These are phyloP conservation scores for Pemphredon lugubris DNA, from an alignment of 2,888 invertebrate species.

Conservation along the genomic window DNA sequence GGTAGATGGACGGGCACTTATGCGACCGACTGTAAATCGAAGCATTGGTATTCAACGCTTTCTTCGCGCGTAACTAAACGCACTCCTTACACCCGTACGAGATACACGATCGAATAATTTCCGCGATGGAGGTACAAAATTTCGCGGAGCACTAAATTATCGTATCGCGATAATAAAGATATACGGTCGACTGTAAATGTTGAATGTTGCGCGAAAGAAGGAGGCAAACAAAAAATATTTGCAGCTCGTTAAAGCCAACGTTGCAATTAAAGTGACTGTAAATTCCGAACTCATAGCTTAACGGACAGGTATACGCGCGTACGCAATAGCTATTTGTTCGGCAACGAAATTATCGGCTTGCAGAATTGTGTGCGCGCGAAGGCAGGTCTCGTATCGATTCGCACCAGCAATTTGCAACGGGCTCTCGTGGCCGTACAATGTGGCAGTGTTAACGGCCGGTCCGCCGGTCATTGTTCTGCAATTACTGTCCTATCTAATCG, in stretches of 20 bases:
- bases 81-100: no score
- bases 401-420: constrained; percentile 50
- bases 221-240: constrained; percentile 2
- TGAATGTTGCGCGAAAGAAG: background rate
- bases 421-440: constrained; percentile 34
- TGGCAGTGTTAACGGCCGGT: constrained; percentile 58
- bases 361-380: background rate
- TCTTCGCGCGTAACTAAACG: no score
- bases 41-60: no score
- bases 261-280: constrained; percentile 1
- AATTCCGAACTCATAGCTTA: constrained; percentile 4
- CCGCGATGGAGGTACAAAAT: background rate
- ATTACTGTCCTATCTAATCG: constrained; percentile 71
- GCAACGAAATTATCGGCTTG: constrained; percentile 31
- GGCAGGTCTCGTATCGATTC: constrained; percentile 52
- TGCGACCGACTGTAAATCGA: no score
- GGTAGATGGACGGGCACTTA: no score
- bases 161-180: constrained; percentile 19
- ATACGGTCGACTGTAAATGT: constrained; percentile 13
- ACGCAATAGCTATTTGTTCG: constrained; percentile 33
- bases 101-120: background rate
- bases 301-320: constrained; percentile 4
- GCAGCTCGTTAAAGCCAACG: constrained; percentile 8
- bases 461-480: constrained; percentile 70
- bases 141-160: background rate